These are phyloP conservation scores for Dicrostonyx torquatus DNA, from an alignment of 2,797 vertebrate genomes.

Conservation along the genomic window DNA sequence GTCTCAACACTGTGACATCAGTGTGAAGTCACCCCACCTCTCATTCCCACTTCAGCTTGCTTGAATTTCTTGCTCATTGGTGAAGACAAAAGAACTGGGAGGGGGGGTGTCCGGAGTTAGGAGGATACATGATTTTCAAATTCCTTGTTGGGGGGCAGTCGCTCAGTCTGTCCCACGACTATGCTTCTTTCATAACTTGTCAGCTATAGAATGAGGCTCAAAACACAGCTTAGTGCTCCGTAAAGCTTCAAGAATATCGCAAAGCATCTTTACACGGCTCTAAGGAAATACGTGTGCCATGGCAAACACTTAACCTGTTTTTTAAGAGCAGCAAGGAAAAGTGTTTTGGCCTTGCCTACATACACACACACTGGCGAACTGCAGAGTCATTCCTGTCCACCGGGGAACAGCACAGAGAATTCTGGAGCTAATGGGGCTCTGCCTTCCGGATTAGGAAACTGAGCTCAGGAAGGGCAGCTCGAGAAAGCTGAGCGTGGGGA, in stretches of 20 bases:
- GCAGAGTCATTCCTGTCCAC: not conserved
- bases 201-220: not conserved
- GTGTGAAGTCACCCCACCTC: not conserved
- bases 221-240: not conserved
- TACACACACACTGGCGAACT: not conserved
- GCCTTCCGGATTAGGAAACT: not conserved
- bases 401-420: not conserved
- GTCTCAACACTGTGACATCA: constrained; percentile 53
- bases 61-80: constrained; percentile 35
- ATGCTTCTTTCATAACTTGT: not conserved
- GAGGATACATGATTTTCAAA: not conserved
- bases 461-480: not conserved
- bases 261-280: not conserved
- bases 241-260: not conserved
- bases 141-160: not conserved
- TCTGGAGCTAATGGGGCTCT: not conserved
- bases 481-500: rapidly evolving
- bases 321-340: not conserved
- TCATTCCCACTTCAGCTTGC: not conserved
- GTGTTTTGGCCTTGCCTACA: not conserved
- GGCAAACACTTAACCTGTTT: not conserved
- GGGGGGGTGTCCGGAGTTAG: not conserved
- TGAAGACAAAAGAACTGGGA: constrained; percentile 18
- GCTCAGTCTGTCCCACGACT: not conserved
- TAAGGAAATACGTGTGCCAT: not conserved